phyloP scores from a whole-genome alignment of 2,797 vertebrate genomes.

The Sebastes variabilis region DNA sequence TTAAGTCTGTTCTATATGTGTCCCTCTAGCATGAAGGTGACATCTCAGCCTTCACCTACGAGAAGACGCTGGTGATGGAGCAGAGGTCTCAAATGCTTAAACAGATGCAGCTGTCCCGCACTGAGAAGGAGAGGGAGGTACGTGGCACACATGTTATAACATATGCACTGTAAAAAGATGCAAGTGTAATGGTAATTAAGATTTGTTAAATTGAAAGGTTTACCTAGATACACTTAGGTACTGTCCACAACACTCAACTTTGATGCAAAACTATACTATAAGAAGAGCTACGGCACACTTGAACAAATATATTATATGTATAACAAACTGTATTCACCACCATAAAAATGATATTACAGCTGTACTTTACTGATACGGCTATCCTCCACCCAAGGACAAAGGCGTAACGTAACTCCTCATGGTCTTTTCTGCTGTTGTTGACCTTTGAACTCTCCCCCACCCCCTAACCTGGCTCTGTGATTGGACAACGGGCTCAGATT shows the following conservation, averaged over 20 bases:
- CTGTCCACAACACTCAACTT: neutral
- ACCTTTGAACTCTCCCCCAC: constrained; percentile 50
- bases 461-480: neutral
- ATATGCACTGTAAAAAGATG: neutral
- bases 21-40: constrained; percentile 88
- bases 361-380: neutral
- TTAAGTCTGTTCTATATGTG: neutral
- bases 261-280: neutral
- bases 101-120: constrained; percentile 96
- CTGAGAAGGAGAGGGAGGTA: constrained; percentile 93
- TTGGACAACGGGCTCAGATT: constrained; percentile 79
- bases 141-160: neutral
- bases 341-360: neutral
- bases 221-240: neutral
- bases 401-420: neutral
- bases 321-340: neutral
- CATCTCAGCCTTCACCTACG: constrained; percentile 96
- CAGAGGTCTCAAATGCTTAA: constrained; percentile 96
- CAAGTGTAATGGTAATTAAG: neutral
- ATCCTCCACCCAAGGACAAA: neutral
- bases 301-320: neutral
- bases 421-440: constrained; percentile 24
- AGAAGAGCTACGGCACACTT: neutral
- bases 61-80: constrained; percentile 96
- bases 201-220: neutral